phyloP scores from a whole-genome alignment of 2,113 vertebrate species.

The Ginglymostoma cirratum region DNA sequence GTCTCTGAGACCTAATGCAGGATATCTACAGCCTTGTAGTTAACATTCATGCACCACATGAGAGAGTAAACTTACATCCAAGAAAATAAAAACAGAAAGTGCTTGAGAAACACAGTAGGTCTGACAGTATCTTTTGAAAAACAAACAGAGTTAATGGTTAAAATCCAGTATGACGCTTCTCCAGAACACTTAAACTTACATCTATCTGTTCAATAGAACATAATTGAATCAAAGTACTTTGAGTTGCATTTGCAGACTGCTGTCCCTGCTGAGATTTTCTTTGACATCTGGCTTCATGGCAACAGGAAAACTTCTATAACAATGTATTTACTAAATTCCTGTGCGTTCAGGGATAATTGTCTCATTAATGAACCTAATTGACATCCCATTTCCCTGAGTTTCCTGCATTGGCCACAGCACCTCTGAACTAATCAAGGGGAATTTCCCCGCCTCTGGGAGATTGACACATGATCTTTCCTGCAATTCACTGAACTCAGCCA shows the following conservation, averaged over 20 bases:
- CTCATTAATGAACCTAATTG: no score
- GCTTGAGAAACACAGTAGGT: not conserved
- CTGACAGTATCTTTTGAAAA: not conserved
- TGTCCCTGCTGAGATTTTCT: not conserved
- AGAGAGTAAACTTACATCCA: not conserved
- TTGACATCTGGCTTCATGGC: not conserved
- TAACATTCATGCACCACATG: not conserved
- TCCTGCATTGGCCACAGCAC: no score
- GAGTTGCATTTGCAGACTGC: not conserved
- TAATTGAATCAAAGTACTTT: not conserved
- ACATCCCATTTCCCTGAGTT: no score
- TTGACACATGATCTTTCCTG: no score
- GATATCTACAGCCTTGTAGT: not conserved
- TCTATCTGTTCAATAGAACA: no score
- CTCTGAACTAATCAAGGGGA: no score
- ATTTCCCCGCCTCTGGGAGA: no score
- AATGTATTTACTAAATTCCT: not conserved
- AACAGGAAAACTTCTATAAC: not conserved
- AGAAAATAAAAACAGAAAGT: not conserved
- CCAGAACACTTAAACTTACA: no score
- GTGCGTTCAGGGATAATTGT: no score
- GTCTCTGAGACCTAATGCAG: not conserved
- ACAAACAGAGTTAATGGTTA: not conserved
- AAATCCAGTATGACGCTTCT: no score
- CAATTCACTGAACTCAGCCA: no score